Conservation (phyloP, 2,888 invertebrate species). For the Aphidoletes aphidimyza region DNA sequence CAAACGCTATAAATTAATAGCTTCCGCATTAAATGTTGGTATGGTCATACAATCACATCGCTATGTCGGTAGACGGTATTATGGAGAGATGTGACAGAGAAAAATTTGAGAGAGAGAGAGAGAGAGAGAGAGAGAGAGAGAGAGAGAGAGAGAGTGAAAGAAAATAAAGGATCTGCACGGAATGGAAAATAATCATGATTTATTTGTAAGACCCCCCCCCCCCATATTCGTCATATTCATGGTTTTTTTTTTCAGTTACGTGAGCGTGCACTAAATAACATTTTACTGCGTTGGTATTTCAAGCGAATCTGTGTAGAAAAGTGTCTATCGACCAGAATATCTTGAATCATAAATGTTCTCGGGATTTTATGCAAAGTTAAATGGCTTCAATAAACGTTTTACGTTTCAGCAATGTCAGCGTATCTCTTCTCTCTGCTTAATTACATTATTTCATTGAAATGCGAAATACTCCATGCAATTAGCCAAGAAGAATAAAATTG, state of each 20-base stretch:
- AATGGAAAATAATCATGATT: constrained; percentile 27
- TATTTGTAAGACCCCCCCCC: too few species aligned
- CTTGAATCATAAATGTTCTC: not conserved
- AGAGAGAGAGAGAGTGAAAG: not conserved
- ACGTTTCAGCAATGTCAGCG: constrained; percentile 25
- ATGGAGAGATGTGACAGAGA: too few species aligned
- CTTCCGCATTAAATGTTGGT: constrained; percentile 25
- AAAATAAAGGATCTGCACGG: not conserved
- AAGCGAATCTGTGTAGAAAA: not conserved
- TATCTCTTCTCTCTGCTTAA: not conserved
- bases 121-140: constrained; percentile 10
- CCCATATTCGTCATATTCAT: constrained; percentile 39
- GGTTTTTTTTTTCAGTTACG: constrained; percentile 19
- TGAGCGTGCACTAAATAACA: not conserved
- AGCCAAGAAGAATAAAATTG: not conserved
- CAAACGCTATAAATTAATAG: constrained; percentile 28
- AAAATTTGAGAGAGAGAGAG: not conserved
- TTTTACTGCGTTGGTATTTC: not conserved
- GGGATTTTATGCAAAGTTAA: constrained; percentile 32
- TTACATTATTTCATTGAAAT: constrained; percentile 33
- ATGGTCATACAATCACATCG: too few species aligned
- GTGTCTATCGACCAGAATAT: not conserved
- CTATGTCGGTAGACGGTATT: too few species aligned
- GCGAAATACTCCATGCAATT: constrained; percentile 2
- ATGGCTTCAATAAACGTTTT: constrained; percentile 44